Percentiles rank a stretch among this genome's conserved stretches.
These are phyloP conservation scores for Acanthosepion pharaonis DNA, from an alignment of 2,888 invertebrate species.

Conservation along the genomic window DNA sequence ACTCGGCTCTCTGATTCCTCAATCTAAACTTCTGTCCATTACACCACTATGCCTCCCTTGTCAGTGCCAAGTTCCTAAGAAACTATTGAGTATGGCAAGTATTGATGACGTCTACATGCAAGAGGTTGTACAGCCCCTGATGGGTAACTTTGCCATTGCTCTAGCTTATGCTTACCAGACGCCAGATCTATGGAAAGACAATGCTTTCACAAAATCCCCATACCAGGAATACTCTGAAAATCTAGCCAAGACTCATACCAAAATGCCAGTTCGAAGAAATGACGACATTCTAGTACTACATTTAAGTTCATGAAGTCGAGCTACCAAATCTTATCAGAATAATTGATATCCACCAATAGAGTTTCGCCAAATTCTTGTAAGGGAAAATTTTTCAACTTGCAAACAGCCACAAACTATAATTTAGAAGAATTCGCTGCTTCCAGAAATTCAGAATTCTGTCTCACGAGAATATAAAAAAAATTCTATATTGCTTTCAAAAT, in stretches of 20 bases:
- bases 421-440: too few species aligned
- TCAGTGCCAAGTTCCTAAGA: conserved; percentile 99
- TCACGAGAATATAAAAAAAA: too few species aligned
- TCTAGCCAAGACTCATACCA: conserved; percentile 79
- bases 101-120: conserved; percentile 99
- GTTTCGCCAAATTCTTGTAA: too few species aligned
- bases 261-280: conserved; percentile 65
- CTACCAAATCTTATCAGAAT: too few species aligned
- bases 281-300: conserved; percentile 55
- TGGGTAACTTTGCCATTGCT: conserved; percentile 99
- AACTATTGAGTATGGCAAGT: conserved; percentile 98
- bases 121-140: conserved; percentile 97
- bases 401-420: too few species aligned
- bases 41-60: conserved; percentile 77
- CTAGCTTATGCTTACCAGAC: conserved; percentile 99
- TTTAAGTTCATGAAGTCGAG: too few species aligned
- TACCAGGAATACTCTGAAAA: conserved; percentile 96
- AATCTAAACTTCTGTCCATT: too few species aligned
- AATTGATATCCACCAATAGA: too few species aligned
- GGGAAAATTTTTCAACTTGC: too few species aligned
- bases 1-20: too few species aligned
- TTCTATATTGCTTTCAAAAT: too few species aligned
- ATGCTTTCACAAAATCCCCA: conserved; percentile 91
- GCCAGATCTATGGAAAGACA: conserved; percentile 99
- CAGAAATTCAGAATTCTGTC: too few species aligned